Evolutionary conservation across 2,888 invertebrate species (phyloP), one percentile per base, ranked within the genome.

Genomic region (Melipona bicolor): DNA sequence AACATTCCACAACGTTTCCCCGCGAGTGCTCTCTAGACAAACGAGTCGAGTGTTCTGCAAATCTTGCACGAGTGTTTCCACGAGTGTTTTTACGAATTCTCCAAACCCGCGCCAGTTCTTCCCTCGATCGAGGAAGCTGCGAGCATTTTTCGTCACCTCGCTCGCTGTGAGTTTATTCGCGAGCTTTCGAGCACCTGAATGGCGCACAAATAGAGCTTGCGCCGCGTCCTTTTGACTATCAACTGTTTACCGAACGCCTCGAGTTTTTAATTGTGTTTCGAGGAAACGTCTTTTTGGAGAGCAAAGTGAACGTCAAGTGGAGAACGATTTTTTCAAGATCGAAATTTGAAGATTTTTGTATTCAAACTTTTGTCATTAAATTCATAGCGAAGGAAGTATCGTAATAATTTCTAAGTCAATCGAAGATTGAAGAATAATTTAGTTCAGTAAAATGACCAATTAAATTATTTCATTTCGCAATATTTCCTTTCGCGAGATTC

Each of bases 31-130:
- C 78, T 56, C 54, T 43, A 5, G 43, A 27, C 78, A 76, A 78
- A 76, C 54, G 49, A 76, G 54, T 56, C 24, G 24, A 78, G 76
- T 65, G 76, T 56, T 78, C 76, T 78, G 56, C 78, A 78, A 78
- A 75, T 78, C n/a, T 65, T 21, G 72, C 49, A n/a, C 3, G 13
- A 72, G 61, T 72, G 49, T 27, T 56, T 24, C 76, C 24, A 19
- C 19, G 54, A 78, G 78, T 54, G 59, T 65, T 75, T 56, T 49
- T 56, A 49, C 49, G 49, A 21, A 72, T 72, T 72, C 67, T 75
- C 52, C 65, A 56, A 75, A 43, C 43, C 61, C 50, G 67, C 43
- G 24, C 65, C 54, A 49, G 61, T 49, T 61, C 21, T 49, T 6
- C 27, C 19, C 19, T 50, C 21, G 19, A 27, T 27, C 49, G 36